A percentile compares a stretch with the other conserved stretches of the same genome.
These are phyloP conservation scores for Ooceraea biroi DNA, from an alignment of 1,140 invertebrate genomes.

Conservation along the genomic window DNA sequence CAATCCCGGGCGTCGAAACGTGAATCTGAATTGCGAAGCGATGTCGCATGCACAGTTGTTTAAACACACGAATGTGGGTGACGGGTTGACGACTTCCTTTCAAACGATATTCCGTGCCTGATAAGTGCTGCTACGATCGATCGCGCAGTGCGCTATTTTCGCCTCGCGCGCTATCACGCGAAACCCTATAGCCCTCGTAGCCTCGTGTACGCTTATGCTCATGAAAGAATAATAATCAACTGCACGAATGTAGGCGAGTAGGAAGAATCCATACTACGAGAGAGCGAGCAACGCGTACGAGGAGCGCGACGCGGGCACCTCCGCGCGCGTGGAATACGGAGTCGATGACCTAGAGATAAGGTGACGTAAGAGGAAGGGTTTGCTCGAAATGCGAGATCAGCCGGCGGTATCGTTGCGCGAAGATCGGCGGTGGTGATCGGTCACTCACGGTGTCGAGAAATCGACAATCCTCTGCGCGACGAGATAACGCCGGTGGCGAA, in stretches of 20 bases:
- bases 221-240: slow-evolving; percentile 44
- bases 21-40: not conserved
- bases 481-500: no score
- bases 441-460: no score
- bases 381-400: not conserved
- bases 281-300: not conserved
- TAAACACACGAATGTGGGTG: slow-evolving; percentile 56
- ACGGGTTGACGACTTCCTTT: slow-evolving; percentile 49
- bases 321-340: slow-evolving; percentile 20
- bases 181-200: slow-evolving; percentile 39
- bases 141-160: slow-evolving; percentile 58
- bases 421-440: slow-evolving; percentile 15
- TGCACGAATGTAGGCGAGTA: slow-evolving; percentile 22
- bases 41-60: no score
- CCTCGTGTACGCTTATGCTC: not conserved
- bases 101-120: slow-evolving; percentile 30
- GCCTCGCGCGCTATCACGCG: slow-evolving; percentile 29
- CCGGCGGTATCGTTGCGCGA: not conserved
- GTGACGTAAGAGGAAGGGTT: not conserved
- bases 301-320: not conserved
- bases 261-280: not conserved
- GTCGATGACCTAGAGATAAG: slow-evolving; percentile 39
- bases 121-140: slow-evolving; percentile 56
- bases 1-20: not conserved
- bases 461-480: no score